Conservation (phyloP, 2,888 invertebrate genomes). For the Eupithecia abbreviata region DNA sequence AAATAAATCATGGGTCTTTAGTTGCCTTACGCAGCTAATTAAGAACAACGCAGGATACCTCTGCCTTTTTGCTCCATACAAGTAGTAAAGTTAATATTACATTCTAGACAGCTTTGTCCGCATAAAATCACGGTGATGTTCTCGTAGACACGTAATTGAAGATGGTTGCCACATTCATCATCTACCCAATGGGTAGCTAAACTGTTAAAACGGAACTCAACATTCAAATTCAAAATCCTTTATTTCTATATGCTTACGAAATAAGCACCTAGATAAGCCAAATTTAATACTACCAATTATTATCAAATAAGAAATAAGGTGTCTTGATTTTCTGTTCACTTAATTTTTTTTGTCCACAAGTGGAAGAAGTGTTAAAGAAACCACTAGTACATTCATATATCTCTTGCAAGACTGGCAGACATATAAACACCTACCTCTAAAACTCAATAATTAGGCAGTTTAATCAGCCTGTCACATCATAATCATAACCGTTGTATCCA, state of each 20-base stretch:
- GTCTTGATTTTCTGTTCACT: no score
- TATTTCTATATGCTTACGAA: no score
- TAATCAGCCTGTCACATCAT: background rate
- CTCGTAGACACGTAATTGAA: background rate
- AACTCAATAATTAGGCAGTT: background rate
- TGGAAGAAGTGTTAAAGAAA: no score
- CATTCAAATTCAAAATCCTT: no score
- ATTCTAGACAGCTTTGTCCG: constrained; percentile 20
- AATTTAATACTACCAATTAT: no score
- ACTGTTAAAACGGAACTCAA: background rate
- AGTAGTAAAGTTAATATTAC: constrained; percentile 19
- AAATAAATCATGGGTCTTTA: constrained; percentile 40
- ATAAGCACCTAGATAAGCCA: no score
- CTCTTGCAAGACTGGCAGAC: background rate
- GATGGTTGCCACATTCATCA: background rate
- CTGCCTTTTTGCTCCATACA: constrained; percentile 17
- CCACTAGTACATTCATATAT: no score
- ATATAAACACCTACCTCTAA: background rate
- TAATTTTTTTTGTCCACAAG: no score
- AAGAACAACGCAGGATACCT: constrained; percentile 22
- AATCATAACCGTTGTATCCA: constrained; percentile 47
- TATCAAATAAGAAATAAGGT: no score
- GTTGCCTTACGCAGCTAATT: constrained; percentile 32
- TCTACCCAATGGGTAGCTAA: background rate
- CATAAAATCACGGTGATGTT: constrained; percentile 1